A percentile compares a stretch with the other conserved stretches of the same genome.
Conservation (phyloP, 1,140 invertebrate genomes). For the Stegodyphus dumicola region DNA sequence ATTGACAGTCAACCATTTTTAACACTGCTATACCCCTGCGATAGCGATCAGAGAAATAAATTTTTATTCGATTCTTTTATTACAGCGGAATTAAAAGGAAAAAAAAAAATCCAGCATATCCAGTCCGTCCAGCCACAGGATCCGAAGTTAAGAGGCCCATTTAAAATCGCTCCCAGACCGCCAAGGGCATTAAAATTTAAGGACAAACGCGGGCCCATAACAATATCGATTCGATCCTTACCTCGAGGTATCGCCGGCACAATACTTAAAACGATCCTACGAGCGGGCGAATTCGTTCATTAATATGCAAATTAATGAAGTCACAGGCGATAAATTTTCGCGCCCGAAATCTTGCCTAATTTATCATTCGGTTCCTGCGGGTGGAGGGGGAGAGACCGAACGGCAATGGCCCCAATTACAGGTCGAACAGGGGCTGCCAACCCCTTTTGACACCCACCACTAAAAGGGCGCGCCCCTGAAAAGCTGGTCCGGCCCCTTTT, state of each 20-base stretch:
- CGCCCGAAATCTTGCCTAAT: conserved; percentile 59
- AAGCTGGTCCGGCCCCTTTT: conserved; percentile 53
- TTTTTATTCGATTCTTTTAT: too few relatives aligned
- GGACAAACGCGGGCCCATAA: conserved; percentile 31
- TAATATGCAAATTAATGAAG: conserved; percentile 61
- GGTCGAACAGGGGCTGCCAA: conserved; percentile 59
- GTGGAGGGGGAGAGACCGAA: conserved; percentile 12
- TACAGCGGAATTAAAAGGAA: too few relatives aligned
- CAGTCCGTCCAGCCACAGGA: not conserved
- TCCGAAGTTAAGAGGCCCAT: not conserved
- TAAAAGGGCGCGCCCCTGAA: conserved; percentile 21
- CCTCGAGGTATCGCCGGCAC: conserved; percentile 26
- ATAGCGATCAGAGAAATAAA: not conserved
- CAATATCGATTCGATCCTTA: conserved; percentile 24
- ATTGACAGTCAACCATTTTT: too few relatives aligned
- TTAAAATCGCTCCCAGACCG: conserved; percentile 47
- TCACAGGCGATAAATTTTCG: conserved; percentile 61
- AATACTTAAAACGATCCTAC: conserved; percentile 48
- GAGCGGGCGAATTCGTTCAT: conserved; percentile 55
- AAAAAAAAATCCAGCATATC: too few relatives aligned
- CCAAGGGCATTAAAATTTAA: conserved; percentile 44
- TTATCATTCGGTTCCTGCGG: conserved; percentile 42
- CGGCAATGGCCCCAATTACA: conserved; percentile 49
- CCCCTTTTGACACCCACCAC: conserved; percentile 55
- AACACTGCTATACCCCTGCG: not conserved